Conservation (phyloP, 2,888 invertebrate genomes). For the Hypselothyrea guttata region DNA sequence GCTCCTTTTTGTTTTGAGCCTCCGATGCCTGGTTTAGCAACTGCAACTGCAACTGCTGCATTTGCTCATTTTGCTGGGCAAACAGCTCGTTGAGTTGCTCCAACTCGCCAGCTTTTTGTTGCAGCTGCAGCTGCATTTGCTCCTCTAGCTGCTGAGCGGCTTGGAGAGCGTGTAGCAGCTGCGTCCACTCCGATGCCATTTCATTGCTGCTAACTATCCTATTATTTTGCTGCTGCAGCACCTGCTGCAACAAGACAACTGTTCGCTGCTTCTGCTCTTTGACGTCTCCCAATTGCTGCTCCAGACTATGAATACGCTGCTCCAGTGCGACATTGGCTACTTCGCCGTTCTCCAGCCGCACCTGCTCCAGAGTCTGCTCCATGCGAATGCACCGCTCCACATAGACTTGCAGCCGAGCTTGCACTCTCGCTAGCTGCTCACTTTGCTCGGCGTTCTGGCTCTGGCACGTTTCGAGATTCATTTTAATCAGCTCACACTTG, state of each 20-base stretch:
- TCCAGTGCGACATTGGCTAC: constrained; percentile 24
- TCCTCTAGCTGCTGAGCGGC: constrained; percentile 62
- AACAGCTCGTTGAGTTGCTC: constrained; percentile 78
- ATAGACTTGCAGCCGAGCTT: constrained; percentile 53
- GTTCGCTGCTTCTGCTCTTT: constrained; percentile 55
- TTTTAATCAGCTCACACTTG: constrained; percentile 65
- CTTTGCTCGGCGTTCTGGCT: constrained; percentile 52
- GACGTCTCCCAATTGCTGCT: constrained; percentile 48
- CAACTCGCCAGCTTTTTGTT: constrained; percentile 66
- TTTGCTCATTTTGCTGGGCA: constrained; percentile 73
- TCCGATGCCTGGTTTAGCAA: constrained; percentile 45
- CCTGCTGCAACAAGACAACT: constrained; percentile 60
- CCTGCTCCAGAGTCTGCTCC: constrained; percentile 40
- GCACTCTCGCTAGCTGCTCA: constrained; percentile 56
- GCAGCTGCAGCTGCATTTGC: constrained; percentile 56
- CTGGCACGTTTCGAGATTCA: constrained; percentile 60
- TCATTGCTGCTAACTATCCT: constrained; percentile 70
- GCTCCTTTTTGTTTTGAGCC: constrained; percentile 35
- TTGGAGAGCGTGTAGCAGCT: constrained; percentile 64
- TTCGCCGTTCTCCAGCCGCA: constrained; percentile 6
- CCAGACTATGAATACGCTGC: constrained; percentile 52
- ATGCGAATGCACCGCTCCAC: constrained; percentile 47
- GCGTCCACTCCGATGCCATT: constrained; percentile 76
- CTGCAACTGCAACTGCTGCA: constrained; percentile 73
- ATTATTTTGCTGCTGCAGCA: constrained; percentile 69